Base-by-base conservation (phyloP, 2,797 vertebrate genomes). In the Micrastur ruficollis region DNA sequence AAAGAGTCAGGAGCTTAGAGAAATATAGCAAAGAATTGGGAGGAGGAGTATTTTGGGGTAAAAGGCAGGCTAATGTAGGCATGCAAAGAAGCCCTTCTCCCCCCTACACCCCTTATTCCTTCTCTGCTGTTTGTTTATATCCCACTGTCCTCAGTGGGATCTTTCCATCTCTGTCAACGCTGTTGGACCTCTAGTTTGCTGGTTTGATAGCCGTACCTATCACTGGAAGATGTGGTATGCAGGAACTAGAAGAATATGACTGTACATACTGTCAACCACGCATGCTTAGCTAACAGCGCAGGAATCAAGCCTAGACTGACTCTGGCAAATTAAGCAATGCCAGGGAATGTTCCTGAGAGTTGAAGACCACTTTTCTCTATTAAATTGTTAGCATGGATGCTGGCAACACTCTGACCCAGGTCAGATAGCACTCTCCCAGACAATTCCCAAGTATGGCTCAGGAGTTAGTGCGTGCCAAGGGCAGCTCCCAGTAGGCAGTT, bases 401-500 rank as follows among this genome's bases (percentile, higher is more conserved):
- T 92, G 80, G 83, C 86, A 93, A 79, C 31, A 22, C 20, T 68
- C 21, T 89, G 93, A 93, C 81, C 78, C 29, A 49, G 74, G 84
- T 94, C 89, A 91, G 67, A 91, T 59, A 89, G 81, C 56, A 22
- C 81, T 85, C 42, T 90, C 46, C 53, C 88, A 90, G 76, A 66
- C 19, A 38, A 46, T 73, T 95, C 81, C 78, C 81, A 87, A 42
- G 67, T 14, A 52, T 63, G 84, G 36, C 59, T 89, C 0, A 0
- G 70, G 42, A 76, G 34, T 49, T 25, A 38, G 32, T 36, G 34
- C 32, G 11, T 83, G 68, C 85, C 82, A 94, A 93, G 74, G 90
- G 89, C 95, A 89, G 80, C 21, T 95, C 95, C 85, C 85, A 86
- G 75, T 67, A 61, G 95, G 93, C 87, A 83, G 50, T 89, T 89